These are phyloP conservation scores for Neodontobutis hainanensis DNA, from an alignment of 2,113 vertebrate genomes.

Conservation along the genomic window DNA sequence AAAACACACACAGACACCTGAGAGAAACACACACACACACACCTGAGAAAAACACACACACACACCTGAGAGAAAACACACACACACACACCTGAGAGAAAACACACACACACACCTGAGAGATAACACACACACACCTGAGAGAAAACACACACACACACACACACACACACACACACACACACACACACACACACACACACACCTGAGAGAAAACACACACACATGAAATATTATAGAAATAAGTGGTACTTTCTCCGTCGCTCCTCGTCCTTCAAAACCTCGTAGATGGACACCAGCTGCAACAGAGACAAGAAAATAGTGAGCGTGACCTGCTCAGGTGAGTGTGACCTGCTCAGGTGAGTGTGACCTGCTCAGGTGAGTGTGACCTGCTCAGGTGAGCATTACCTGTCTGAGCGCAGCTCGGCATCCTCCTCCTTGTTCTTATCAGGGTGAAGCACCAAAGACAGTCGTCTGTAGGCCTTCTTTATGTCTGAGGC, in stretches of 20 bases:
- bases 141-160: not conserved
- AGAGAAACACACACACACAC: too few species aligned
- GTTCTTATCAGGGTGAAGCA: conserved; percentile 96
- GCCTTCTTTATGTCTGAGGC: conserved; percentile 93
- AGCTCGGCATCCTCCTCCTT: conserved; percentile 94
- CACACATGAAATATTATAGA: conserved; percentile 47
- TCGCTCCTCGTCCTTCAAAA: conserved; percentile 94
- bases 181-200: too few species aligned
- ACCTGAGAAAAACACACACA: too few species aligned
- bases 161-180: too few species aligned
- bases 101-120: too few species aligned
- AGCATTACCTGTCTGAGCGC: conserved; percentile 88
- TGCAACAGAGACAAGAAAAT: conserved; percentile 44
- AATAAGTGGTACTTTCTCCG: conserved; percentile 80
- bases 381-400: too few species aligned
- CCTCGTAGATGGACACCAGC: conserved; percentile 97
- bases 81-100: not conserved
- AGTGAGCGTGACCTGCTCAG: not conserved
- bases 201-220: not conserved
- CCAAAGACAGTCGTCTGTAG: conserved; percentile 90
- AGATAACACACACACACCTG: conserved; percentile 79
- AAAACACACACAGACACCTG: too few species aligned
- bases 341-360: not conserved
- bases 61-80: conserved; percentile 79
- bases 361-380: not conserved